Evolutionary conservation across 2,797 vertebrate species (phyloP).

Genomic region (Ibycter americanus): DNA sequence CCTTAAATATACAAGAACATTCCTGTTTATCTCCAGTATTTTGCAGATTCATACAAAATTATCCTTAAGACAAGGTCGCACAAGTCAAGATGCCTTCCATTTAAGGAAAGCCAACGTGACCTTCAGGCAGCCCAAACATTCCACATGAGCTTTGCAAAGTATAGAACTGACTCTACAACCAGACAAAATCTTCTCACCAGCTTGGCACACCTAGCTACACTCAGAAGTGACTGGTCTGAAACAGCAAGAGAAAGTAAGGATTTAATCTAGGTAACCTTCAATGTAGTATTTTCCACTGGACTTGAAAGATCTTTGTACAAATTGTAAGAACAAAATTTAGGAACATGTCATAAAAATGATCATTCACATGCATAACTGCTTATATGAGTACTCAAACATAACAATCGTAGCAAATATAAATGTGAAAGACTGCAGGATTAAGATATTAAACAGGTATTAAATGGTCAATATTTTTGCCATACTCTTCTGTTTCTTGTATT

Average conservation of each 20-base stretch:
- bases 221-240: background rate
- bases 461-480: background rate
- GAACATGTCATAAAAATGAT: background rate
- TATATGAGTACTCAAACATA: background rate
- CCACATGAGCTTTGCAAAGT: background rate
- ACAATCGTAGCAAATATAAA: background rate
- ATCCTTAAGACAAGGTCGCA: background rate
- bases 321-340: background rate
- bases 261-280: background rate
- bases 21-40: background rate
- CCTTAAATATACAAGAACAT: background rate
- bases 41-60: accelerated
- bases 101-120: accelerated
- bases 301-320: background rate
- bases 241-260: background rate
- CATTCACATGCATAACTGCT: background rate
- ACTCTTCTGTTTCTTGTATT: background rate
- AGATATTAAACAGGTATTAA: background rate
- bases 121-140: background rate
- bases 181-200: background rate
- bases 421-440: background rate
- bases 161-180: background rate
- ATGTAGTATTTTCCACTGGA: background rate
- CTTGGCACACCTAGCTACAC: background rate
- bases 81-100: background rate